Evolutionary conservation across 2,888 invertebrate species (phyloP).

Genomic region (Carabus problematicus): DNA sequence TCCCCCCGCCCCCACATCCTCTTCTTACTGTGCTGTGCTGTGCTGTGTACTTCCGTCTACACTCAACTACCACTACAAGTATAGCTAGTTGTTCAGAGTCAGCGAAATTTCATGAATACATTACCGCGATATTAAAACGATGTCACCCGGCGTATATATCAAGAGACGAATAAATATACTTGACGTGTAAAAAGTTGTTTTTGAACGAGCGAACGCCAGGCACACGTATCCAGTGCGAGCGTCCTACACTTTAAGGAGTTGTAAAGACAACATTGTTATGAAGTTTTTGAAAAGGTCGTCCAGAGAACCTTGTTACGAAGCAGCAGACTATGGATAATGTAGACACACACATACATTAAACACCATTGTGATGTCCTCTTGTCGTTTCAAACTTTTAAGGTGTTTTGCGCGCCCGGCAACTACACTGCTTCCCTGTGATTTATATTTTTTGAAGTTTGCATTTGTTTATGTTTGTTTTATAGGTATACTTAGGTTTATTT

Average conservation of each 20-base stretch:
- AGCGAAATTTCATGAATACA: slow-evolving; percentile 34
- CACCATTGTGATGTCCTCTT: slow-evolving; percentile 4
- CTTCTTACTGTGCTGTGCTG: no score
- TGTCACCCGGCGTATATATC: slow-evolving; percentile 32
- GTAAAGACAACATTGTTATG: slow-evolving; percentile 27
- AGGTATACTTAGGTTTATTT: no score
- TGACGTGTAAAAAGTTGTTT: slow-evolving; percentile 34
- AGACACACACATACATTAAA: slow-evolving; percentile 12
- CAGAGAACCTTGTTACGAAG: slow-evolving; percentile 3
- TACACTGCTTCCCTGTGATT: slow-evolving; percentile 24
- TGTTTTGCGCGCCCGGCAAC: background rate
- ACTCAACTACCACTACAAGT: background rate
- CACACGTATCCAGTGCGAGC: slow-evolving; percentile 14
- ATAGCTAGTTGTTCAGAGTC: slow-evolving; percentile 7
- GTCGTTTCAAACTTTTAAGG: background rate
- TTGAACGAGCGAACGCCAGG: slow-evolving; percentile 7
- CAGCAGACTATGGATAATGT: no score
- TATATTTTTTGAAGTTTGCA: slow-evolving; percentile 34
- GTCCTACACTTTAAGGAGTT: slow-evolving; percentile 7
- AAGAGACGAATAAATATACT: slow-evolving; percentile 32
- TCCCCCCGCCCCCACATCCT: no score
- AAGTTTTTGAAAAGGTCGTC: slow-evolving; percentile 25
- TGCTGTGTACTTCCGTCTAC: background rate
- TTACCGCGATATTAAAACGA: slow-evolving; percentile 34
- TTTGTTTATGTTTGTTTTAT: slow-evolving; percentile 37